phyloP scores from a whole-genome alignment of 2,888 invertebrate genomes.

The Leistus spinibarbis region DNA sequence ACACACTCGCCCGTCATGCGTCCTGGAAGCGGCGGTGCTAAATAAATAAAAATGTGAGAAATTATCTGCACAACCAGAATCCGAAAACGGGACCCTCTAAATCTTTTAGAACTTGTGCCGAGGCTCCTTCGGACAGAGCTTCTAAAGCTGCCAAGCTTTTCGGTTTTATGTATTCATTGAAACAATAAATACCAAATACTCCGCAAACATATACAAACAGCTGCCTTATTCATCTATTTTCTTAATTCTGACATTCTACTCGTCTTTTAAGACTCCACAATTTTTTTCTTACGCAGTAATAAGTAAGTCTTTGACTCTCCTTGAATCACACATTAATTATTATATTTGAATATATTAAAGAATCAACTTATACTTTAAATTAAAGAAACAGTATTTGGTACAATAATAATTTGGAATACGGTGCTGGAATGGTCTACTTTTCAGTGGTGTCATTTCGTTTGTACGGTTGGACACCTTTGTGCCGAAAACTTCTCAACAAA shows the following conservation, averaged over 20 bases:
- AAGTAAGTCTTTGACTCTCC: no score
- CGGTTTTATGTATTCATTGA: not conserved
- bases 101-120: not conserved
- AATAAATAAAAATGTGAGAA: not conserved
- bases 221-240: not conserved
- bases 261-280: no score
- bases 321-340: no score
- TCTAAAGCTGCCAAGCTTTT: not conserved
- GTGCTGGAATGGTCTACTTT: not conserved
- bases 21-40: not conserved
- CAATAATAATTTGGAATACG: not conserved
- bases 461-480: not conserved
- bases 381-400: not conserved
- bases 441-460: not conserved
- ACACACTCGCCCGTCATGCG: not conserved
- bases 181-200: not conserved
- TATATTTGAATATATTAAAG: no score
- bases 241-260: no score
- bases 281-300: no score
- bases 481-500: not conserved
- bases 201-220: not conserved
- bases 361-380: not conserved
- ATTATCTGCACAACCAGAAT: not conserved
- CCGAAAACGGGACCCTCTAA: not conserved
- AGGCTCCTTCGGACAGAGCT: not conserved